A percentile compares a stretch with the other conserved stretches of the same genome.
Evolutionary conservation across 1,140 invertebrate species (phyloP).

Genomic region (Drosophila takahashii): DNA sequence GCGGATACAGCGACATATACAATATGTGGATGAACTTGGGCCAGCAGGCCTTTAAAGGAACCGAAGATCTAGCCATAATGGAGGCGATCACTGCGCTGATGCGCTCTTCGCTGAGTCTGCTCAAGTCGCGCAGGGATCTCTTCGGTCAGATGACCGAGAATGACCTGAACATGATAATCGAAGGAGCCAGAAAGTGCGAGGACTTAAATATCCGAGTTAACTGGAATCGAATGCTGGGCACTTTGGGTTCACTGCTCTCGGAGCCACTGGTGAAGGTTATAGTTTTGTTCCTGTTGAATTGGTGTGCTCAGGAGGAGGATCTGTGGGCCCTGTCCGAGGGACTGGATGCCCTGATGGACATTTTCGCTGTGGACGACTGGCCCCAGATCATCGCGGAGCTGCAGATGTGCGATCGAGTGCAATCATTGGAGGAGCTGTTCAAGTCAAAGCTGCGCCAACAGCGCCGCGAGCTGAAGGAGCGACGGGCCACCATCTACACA

Average conservation of each 20-base stretch:
- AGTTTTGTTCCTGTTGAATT: conserved; percentile 53
- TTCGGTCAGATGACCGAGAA: conserved; percentile 81
- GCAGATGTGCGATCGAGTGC: conserved; percentile 87
- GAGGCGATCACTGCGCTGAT: conserved; percentile 73
- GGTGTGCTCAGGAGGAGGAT: conserved; percentile 79
- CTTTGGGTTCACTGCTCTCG: conserved; percentile 84
- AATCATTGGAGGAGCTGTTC: conserved; percentile 86
- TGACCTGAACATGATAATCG: conserved; percentile 86
- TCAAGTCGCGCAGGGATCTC: conserved; percentile 63
- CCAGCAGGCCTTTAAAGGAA: conserved; percentile 69
- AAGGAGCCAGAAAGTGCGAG: conserved; percentile 86
- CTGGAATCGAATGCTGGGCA: conserved; percentile 89
- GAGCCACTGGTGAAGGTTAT: conserved; percentile 79
- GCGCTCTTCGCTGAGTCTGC: conserved; percentile 64
- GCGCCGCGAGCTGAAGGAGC: conserved; percentile 87
- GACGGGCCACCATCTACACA: conserved; percentile 88
- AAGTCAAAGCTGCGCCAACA: conserved; percentile 89
- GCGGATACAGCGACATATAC: conserved; percentile 60
- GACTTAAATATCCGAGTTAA: conserved; percentile 88
- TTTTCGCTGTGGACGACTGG: conserved; percentile 91
- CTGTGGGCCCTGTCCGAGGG: conserved; percentile 90
- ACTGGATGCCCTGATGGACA: conserved; percentile 90
- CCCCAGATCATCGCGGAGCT: conserved; percentile 88
- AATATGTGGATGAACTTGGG: conserved; percentile 74
- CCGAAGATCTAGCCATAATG: conserved; percentile 48